These are phyloP conservation scores for Anthoscopus minutus DNA, from an alignment of 2,113 vertebrate species.

Conservation along the genomic window DNA sequence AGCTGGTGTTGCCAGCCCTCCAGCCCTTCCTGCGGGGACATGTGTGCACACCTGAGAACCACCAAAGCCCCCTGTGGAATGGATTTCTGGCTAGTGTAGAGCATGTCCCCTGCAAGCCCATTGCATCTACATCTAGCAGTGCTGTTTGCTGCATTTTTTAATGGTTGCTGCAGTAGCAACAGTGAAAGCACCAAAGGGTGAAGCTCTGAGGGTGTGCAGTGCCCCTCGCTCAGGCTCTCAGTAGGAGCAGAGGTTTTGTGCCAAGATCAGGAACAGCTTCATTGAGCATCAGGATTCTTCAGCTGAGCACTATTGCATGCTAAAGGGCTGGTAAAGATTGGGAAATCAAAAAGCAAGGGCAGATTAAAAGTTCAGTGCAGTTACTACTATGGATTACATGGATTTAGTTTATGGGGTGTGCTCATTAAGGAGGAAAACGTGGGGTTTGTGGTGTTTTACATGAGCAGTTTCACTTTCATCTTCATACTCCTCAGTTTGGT, in stretches of 20 bases:
- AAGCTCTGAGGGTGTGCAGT: not conserved
- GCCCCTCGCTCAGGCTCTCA: not conserved
- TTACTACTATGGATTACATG: not conserved
- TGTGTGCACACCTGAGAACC: rapidly evolving
- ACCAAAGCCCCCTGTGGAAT: not conserved
- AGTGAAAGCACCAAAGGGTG: not conserved
- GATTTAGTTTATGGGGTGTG: not conserved
- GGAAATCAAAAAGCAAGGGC: not conserved
- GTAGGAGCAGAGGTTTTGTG: not conserved
- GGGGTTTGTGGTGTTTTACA: not conserved
- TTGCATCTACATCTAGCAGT: not conserved
- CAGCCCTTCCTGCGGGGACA: not conserved
- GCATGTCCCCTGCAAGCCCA: not conserved
- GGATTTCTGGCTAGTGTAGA: not conserved
- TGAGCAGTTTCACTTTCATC: not conserved
- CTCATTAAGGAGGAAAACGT: not conserved
- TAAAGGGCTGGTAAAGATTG: not conserved
- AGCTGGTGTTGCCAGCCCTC: not conserved
- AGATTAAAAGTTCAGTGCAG: not conserved
- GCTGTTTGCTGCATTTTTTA: not conserved
- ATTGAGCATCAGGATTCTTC: rapidly evolving
- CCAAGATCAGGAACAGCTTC: not conserved
- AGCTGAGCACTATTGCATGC: not conserved
- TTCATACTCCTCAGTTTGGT: not conserved
- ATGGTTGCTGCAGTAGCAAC: not conserved